Conservation (phyloP, 1,140 invertebrate species). For the Dendroctonus ponderosae region DNA sequence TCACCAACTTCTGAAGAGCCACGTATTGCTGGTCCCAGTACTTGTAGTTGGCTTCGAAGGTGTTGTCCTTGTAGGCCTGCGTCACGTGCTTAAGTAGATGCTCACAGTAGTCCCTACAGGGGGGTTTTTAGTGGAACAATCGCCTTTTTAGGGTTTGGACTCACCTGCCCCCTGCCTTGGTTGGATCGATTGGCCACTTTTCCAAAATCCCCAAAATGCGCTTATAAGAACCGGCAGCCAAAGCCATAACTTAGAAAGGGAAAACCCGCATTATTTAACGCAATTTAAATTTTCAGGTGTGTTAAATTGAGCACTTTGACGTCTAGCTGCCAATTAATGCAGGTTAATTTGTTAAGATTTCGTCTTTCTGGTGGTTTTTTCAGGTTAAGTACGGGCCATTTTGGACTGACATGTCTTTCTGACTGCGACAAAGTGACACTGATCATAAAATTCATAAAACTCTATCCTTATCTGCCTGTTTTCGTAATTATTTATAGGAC, state of each 20-base stretch:
- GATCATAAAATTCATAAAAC: neutral
- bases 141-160: neutral
- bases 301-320: too few relatives aligned
- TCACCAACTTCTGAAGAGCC: constrained; percentile 66
- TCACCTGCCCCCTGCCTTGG: constrained; percentile 71
- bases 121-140: neutral
- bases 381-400: neutral
- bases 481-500: constrained; percentile 26
- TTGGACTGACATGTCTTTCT: constrained; percentile 7
- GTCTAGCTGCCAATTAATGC: too few relatives aligned
- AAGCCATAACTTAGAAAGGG: constrained; percentile 34
- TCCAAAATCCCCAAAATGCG: constrained; percentile 72
- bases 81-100: constrained; percentile 70
- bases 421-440: neutral
- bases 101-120: constrained; percentile 70
- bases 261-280: neutral
- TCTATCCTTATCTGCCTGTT: constrained; percentile 4
- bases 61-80: constrained; percentile 61
- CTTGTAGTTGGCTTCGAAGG: constrained; percentile 57
- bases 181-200: constrained; percentile 74
- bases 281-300: too few relatives aligned
- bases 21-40: constrained; percentile 65
- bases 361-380: neutral
- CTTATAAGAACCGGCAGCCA: constrained; percentile 56
- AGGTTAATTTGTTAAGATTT: too few relatives aligned